Evolutionary conservation across 2,113 vertebrate species (phyloP), one percentile per base, ranked within the genome.

Genomic region (Eurystomus gularis): DNA sequence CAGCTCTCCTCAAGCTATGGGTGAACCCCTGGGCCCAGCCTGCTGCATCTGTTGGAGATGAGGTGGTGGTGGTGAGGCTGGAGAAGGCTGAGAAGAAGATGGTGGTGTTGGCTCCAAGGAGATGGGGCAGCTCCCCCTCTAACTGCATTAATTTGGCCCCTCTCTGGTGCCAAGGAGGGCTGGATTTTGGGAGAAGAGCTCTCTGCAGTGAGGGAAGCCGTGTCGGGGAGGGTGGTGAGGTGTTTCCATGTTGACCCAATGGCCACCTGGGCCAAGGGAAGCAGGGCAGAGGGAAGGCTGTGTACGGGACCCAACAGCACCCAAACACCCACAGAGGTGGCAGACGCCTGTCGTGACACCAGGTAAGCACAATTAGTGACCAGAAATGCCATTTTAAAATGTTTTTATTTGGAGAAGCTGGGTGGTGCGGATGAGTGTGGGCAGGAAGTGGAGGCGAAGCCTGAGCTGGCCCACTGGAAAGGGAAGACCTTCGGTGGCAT

Each of bases 251-350:
- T 62, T 0, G 0, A 71, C 39, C 13, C 17, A 35, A 77, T 19
- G 44, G 44, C 46, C 0, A 3, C 58, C 33, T n/a, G 49, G 35
- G 46, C 29, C 9, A 1, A 62, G 60, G 68, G 42, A 25, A 48
- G 55, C n/a, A 2, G 42, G n/a, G 49, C 68, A 8, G 13, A 35
- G 29, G 33, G 37, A n/a, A 9, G 44, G 33, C 60, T 46, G 48
- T 25, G 49, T 1, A 2, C 5, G 4, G 57, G 25, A 33, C 57
- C 31, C 9, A 2, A 25, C 2, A 0, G 71, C 44, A 52, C 91
- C 37, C n/a, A 8, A 33, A 35, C 33, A n/a, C 48, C 29, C 3
- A 1, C 44, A 18, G 65, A 28, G 48, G n/a, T 39, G n/a, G 20
- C n/a, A 24, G 52, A 17, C 25, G 12, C 29, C 33, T 16, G 12